A percentile compares a stretch with the other conserved stretches of the same genome.
Conservation (phyloP, 2,797 vertebrate genomes). For the Pseudochromis fuscus region DNA sequence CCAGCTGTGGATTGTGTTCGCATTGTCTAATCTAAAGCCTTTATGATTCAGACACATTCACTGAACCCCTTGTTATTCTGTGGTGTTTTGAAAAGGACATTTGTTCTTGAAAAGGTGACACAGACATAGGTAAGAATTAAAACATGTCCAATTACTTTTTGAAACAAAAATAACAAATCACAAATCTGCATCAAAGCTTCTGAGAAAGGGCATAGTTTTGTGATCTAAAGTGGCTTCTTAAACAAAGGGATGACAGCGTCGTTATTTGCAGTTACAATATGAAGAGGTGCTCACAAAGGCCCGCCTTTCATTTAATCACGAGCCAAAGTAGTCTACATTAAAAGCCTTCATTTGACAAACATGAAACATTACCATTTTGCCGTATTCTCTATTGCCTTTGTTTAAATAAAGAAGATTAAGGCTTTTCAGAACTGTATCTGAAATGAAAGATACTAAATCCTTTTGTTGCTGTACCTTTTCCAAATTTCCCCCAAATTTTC, state of each 20-base stretch:
- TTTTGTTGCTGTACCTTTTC: slow-evolving; percentile 68
- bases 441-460: slow-evolving; percentile 75
- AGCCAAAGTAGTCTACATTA: slow-evolving; percentile 61
- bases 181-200: slow-evolving; percentile 23
- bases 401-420: slow-evolving; percentile 76
- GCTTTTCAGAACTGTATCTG: slow-evolving; percentile 66
- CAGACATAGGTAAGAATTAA: neutral
- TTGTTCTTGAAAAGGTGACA: slow-evolving; percentile 24
- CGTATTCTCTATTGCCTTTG: slow-evolving; percentile 69
- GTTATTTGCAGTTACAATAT: slow-evolving; percentile 37
- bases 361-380: slow-evolving; percentile 65
- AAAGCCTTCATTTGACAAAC: slow-evolving; percentile 74
- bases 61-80: slow-evolving; percentile 23
- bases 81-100: slow-evolving; percentile 36
- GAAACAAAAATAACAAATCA: slow-evolving; percentile 8
- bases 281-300: slow-evolving; percentile 50
- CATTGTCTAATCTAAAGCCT: slow-evolving; percentile 53
- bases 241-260: slow-evolving; percentile 29
- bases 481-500: slow-evolving; percentile 53
- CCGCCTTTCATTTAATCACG: slow-evolving; percentile 66
- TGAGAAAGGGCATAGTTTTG: slow-evolving; percentile 26
- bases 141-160: slow-evolving; percentile 16
- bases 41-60: slow-evolving; percentile 32
- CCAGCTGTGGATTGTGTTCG: slow-evolving; percentile 54
- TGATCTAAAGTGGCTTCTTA: slow-evolving; percentile 22